A percentile compares a stretch with the other conserved stretches of the same genome.
Evolutionary conservation across 2,113 vertebrate species (phyloP).

Genomic region (Percina caprodes): DNA sequence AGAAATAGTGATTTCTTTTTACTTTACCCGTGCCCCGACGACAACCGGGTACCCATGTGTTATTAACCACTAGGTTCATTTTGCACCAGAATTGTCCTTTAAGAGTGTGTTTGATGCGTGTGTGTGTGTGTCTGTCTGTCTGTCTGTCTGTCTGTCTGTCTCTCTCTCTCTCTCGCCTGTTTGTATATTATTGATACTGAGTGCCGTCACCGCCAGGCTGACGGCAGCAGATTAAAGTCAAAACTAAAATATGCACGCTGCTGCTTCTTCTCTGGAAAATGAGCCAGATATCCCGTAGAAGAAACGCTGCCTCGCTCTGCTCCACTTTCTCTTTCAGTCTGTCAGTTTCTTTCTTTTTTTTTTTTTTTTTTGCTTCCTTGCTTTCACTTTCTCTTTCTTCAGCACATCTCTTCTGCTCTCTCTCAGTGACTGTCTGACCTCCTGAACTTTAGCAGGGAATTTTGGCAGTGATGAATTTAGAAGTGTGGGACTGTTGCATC

Average conservation of each 20-base stretch:
- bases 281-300: background rate
- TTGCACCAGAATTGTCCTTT: too few relatives aligned
- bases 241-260: conserved; percentile 46
- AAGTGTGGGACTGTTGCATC: too few relatives aligned
- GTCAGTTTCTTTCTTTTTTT: background rate
- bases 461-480: too few relatives aligned
- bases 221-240: conserved; percentile 60
- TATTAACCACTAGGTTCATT: too few relatives aligned
- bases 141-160: background rate
- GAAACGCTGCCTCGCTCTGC: background rate
- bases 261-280: conserved; percentile 11
- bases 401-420: background rate
- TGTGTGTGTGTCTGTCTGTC: background rate
- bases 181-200: background rate
- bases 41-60: too few relatives aligned
- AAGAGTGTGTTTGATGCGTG: background rate
- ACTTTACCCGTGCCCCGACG: too few relatives aligned
- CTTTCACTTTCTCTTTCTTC: background rate
- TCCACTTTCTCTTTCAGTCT: background rate
- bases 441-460: background rate
- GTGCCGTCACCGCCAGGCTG: conserved; percentile 22
- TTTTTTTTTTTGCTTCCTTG: too few relatives aligned
- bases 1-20: too few relatives aligned
- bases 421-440: background rate
- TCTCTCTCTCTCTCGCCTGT: background rate